These are phyloP conservation scores for Parapristionchus giblindavisi DNA, from an alignment of 2,888 invertebrate species.

Conservation along the genomic window DNA sequence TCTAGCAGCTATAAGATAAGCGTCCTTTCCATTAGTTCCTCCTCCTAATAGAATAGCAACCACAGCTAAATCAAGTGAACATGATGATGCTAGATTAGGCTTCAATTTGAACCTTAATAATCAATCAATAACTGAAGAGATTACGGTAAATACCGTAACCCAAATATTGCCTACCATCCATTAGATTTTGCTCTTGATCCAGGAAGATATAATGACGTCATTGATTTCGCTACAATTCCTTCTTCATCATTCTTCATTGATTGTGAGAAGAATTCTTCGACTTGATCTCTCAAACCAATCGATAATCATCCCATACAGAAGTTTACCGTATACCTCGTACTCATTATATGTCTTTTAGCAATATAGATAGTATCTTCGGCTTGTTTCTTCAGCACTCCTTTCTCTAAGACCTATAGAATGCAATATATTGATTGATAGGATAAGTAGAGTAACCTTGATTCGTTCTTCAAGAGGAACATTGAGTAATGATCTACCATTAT, in stretches of 20 bases:
- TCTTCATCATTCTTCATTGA: constrained; percentile 64
- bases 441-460: constrained; percentile 3
- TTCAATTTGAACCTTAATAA: constrained; percentile 66
- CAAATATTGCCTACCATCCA: constrained; percentile 33
- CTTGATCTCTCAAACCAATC: constrained; percentile 52
- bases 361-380: constrained; percentile 48
- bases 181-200: constrained; percentile 28
- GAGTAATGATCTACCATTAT: constrained; percentile 56
- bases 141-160: background rate
- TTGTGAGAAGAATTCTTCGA: constrained; percentile 57
- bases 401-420: constrained; percentile 34
- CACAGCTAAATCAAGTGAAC: constrained; percentile 62
- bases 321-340: constrained; percentile 42
- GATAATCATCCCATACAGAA: constrained; percentile 1
- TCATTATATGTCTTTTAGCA: constrained; percentile 46
- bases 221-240: constrained; percentile 65
- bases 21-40: constrained; percentile 41
- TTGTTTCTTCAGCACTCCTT: constrained; percentile 46
- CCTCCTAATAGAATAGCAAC: constrained; percentile 51
- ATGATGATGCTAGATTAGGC: constrained; percentile 60
- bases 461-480: constrained; percentile 52
- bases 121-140: constrained; percentile 33
- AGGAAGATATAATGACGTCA: constrained; percentile 48
- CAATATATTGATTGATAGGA: too few relatives aligned
- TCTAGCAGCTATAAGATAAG: constrained; percentile 54